Evolutionary conservation across 2,797 vertebrate genomes (phyloP).

Genomic region (Lophius americanus): DNA sequence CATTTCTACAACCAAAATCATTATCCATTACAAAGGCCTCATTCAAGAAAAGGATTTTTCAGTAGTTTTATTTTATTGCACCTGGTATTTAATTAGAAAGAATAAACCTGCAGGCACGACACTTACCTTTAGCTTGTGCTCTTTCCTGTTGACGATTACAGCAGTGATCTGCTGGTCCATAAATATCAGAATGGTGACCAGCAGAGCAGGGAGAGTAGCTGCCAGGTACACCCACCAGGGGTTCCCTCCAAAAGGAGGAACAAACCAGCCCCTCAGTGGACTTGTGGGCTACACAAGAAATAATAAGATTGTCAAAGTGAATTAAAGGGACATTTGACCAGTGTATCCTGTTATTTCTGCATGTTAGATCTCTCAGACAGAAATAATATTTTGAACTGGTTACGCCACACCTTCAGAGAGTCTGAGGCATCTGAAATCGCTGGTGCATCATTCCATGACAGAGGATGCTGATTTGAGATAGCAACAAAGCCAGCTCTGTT

Average conservation of each 20-base stretch:
- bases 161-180: slow-evolving; percentile 99
- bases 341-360: neutral
- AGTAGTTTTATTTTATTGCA: neutral
- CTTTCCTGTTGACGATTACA: slow-evolving; percentile 98
- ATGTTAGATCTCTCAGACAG: neutral
- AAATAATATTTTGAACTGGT: neutral
- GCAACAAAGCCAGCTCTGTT: slow-evolving; percentile 68
- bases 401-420: slow-evolving; percentile 4
- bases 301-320: neutral
- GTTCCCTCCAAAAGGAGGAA: slow-evolving; percentile 93
- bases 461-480: slow-evolving; percentile 36
- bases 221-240: slow-evolving; percentile 99
- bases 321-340: neutral
- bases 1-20: too few relatives aligned
- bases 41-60: neutral
- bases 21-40: neutral
- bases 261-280: slow-evolving; percentile 90
- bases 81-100: neutral
- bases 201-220: slow-evolving; percentile 89
- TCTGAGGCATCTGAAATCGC: slow-evolving; percentile 24
- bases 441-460: slow-evolving; percentile 31
- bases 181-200: slow-evolving; percentile 98
- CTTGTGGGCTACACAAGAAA: slow-evolving; percentile 88
- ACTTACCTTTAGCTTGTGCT: slow-evolving; percentile 96
- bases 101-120: neutral